phyloP scores from a whole-genome alignment of 2,797 vertebrate species.

The Notolabrus celidotus region DNA sequence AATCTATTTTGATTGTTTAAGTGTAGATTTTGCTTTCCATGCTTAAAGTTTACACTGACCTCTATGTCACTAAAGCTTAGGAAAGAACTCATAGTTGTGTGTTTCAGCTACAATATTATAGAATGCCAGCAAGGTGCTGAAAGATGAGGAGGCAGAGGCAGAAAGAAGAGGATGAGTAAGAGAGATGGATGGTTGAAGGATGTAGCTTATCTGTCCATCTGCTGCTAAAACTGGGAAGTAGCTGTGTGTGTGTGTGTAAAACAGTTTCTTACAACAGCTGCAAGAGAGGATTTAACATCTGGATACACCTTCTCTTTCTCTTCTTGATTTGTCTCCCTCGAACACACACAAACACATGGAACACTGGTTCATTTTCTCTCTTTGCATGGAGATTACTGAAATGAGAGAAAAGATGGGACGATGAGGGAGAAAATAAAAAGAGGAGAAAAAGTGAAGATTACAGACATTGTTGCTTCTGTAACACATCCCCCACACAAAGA shows the following conservation, averaged over 20 bases:
- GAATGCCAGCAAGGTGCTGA: background rate
- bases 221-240: conserved; percentile 13
- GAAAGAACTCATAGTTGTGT: no score
- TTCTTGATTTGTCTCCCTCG: background rate
- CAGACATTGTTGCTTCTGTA: conserved; percentile 5
- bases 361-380: background rate
- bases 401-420: conserved; percentile 14
- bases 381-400: conserved; percentile 32
- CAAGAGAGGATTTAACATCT: conserved; percentile 62
- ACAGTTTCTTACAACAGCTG: conserved; percentile 29
- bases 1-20: no score
- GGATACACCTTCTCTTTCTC: conserved; percentile 40
- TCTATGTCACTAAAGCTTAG: no score
- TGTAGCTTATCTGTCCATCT: conserved; percentile 64
- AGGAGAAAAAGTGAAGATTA: conserved; percentile 34
- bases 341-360: conserved; percentile 7
- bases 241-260: conserved; percentile 19
- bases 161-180: background rate
- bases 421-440: background rate
- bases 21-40: no score
- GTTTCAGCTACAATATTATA: no score
- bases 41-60: no score
- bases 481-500: conserved; percentile 21
- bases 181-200: conserved; percentile 27
- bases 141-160: conserved; percentile 3